Conservation (phyloP, 2,888 invertebrate genomes). For the Disparrhopalites patrizii region DNA sequence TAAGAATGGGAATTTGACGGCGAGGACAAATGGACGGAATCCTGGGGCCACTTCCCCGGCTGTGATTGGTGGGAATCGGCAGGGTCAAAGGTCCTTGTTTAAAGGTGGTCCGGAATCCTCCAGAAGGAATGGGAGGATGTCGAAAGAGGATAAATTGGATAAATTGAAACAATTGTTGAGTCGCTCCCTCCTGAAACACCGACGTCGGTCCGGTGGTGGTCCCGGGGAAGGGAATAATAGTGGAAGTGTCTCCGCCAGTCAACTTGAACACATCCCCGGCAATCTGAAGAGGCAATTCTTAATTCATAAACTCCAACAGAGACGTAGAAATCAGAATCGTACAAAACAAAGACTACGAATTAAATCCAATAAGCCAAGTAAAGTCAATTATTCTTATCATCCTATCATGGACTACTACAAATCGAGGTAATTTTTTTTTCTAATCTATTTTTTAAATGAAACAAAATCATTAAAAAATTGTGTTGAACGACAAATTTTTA, state of each 20-base stretch:
- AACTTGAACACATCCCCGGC: not conserved
- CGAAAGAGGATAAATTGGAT: not conserved
- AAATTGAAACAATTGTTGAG: constrained; percentile 14
- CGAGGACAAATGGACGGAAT: too few species aligned
- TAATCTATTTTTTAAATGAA: too few species aligned
- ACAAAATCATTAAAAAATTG: too few species aligned
- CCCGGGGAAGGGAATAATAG: not conserved
- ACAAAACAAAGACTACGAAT: constrained; percentile 27
- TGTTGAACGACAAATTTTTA: too few species aligned
- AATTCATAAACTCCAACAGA: constrained; percentile 11
- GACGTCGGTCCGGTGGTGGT: not conserved
- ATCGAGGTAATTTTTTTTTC: constrained; percentile 52
- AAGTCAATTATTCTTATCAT: constrained; percentile 76
- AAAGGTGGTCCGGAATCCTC: not conserved
- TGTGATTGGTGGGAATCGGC: not conserved
- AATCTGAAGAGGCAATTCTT: constrained; percentile 12
- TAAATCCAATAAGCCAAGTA: constrained; percentile 43
- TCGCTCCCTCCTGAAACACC: constrained; percentile 5
- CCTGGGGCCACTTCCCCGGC: too few species aligned
- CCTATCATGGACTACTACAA: constrained; percentile 79
- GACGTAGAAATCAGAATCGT: constrained; percentile 11
- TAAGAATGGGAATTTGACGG: not conserved
- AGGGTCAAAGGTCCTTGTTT: not conserved
- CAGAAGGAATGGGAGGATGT: not conserved
- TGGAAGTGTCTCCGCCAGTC: not conserved